A percentile compares a stretch with the other conserved stretches of the same genome.
phyloP scores from a whole-genome alignment of 2,888 invertebrate species.

The Phytoseiulus persimilis region DNA sequence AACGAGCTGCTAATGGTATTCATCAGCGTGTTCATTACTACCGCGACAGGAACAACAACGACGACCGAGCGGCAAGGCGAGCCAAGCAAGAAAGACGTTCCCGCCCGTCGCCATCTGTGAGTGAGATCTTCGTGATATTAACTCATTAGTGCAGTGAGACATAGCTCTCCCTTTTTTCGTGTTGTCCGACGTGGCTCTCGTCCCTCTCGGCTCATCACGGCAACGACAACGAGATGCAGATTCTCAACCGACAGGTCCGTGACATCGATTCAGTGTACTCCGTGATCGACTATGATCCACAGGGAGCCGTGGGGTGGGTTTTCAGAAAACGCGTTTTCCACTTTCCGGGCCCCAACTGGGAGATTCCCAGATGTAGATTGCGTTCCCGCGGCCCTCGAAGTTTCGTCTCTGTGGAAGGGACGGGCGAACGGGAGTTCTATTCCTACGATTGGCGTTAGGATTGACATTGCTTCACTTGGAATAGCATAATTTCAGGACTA shows the following conservation, averaged over 20 bases:
- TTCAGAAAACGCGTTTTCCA: too few relatives aligned
- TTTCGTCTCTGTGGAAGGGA: too few relatives aligned
- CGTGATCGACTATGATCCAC: not conserved
- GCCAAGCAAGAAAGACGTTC: constrained; percentile 10
- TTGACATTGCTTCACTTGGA: too few relatives aligned
- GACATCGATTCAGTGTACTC: not conserved
- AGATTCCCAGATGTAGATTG: too few relatives aligned
- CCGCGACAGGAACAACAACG: constrained; percentile 7
- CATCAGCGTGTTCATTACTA: constrained; percentile 15
- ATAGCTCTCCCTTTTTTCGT: not conserved
- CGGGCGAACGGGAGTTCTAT: too few relatives aligned
- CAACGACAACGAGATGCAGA: not conserved
- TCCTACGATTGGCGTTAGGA: too few relatives aligned
- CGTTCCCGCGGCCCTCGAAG: too few relatives aligned
- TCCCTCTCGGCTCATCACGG: not conserved
- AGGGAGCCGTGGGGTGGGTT: too few relatives aligned
- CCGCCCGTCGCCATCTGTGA: constrained; percentile 8
- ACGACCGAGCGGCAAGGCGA: not conserved
- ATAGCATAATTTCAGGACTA: not conserved
- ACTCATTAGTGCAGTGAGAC: constrained; percentile 5
- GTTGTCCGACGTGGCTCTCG: not conserved
- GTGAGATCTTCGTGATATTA: constrained; percentile 5
- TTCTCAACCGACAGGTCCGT: not conserved
- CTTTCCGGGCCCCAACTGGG: too few relatives aligned
- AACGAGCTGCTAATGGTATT: constrained; percentile 38